Evolutionary conservation across 2,888 invertebrate genomes (phyloP), one percentile per base, ranked within the genome.

Genomic region (Thymelicus acteon): DNA sequence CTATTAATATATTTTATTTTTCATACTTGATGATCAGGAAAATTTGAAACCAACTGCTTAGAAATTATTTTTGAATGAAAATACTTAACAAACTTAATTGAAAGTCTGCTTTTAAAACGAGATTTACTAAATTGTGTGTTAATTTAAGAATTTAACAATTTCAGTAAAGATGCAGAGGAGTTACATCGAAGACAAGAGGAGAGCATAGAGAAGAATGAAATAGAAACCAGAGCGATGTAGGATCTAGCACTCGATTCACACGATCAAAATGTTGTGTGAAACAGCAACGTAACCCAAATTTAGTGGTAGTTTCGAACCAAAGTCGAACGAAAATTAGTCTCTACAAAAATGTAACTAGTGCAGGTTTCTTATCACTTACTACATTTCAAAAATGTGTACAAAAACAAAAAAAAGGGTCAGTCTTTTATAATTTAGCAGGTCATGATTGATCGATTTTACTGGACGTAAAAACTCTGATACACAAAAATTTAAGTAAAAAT

Each of bases 261-360:
- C 57, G 67, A 71, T 64, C 48, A 66, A 62, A 69, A 44, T 60
- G 72, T 71, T 72, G 71, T 73, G 75, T 76, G 75, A 78, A 79
- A 78, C 77, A 82, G 78, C 77, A 72, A 73, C 57, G 65, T 73
- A 81, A 82, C 84, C 90, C 88, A 91, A 90, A 90, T 86, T 87
- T 92, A 93, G 92, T 81, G 82, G 86, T 92, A 92, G 91, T 86
- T 78, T 86, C 84, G 90, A 86, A 92, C 93, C 93, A 93, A 93
- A 93, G 93, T 86, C 91, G 85, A 84, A 80, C 83, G 79, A 85
- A 85, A 84, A 85, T 85, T 87, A 89, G 79, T 79, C 75, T 78
- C 73, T 72, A 70, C 73, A 72, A 71, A 52, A 75, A 74, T 75
- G 69, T 76, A 73, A 62, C 69, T 70, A 74, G 73, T 73, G 68